These are phyloP conservation scores for Lepidotrigona ventralis DNA, from an alignment of 1,140 invertebrate species.

Conservation along the genomic window DNA sequence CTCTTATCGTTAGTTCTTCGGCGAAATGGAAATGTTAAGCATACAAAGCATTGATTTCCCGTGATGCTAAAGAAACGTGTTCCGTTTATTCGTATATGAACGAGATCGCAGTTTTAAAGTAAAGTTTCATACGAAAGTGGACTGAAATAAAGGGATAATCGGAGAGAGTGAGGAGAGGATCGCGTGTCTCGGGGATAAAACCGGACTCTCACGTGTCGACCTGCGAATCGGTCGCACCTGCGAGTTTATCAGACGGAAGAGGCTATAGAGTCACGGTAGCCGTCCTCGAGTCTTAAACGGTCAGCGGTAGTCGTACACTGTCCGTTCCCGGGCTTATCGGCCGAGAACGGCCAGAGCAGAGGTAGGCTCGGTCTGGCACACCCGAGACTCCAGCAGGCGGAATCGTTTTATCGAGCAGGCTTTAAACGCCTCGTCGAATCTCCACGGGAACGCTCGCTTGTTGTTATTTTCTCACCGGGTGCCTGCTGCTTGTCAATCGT, in stretches of 20 bases:
- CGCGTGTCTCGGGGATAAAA: constrained; percentile 46
- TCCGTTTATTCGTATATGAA: too few species aligned
- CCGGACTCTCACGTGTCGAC: constrained; percentile 48
- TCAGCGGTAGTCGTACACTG: constrained; percentile 58
- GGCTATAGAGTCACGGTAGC: constrained; percentile 54
- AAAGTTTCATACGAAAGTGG: too few species aligned
- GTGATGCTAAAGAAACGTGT: too few species aligned
- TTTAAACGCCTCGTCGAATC: constrained; percentile 36
- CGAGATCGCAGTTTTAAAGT: too few species aligned
- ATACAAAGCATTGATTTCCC: too few species aligned
- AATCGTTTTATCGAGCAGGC: neutral
- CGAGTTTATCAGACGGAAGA: constrained; percentile 56
- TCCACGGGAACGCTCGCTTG: constrained; percentile 38
- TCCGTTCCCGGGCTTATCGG: constrained; percentile 39
- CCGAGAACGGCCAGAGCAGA: neutral
- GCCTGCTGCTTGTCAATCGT: neutral
- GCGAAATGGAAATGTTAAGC: too few species aligned
- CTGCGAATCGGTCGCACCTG: constrained; percentile 54
- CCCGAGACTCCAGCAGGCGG: neutral
- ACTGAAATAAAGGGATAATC: constrained; percentile 28
- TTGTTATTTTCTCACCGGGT: neutral
- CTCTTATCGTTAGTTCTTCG: too few species aligned
- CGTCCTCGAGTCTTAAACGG: constrained; percentile 56
- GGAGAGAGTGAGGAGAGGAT: constrained; percentile 20
- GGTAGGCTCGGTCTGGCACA: constrained; percentile 1